Percentiles rank a stretch among this genome's conserved stretches.
These are phyloP conservation scores for Hippocampus mohnikei DNA, from an alignment of 2,113 vertebrate species.

Conservation along the genomic window DNA sequence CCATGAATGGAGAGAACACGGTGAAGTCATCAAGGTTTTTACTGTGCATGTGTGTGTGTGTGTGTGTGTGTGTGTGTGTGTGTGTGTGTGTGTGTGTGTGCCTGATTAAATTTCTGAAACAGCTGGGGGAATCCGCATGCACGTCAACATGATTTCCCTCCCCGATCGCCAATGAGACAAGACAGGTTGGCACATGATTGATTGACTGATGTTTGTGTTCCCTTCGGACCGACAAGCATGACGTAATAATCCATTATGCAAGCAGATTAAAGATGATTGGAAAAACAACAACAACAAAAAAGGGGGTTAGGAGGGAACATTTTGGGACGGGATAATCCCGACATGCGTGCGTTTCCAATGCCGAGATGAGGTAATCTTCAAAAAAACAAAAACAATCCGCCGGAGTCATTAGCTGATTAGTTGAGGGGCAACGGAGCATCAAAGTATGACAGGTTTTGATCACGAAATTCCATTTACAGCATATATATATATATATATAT, in stretches of 20 bases:
- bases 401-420: neutral
- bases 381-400: conserved; percentile 1
- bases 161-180: neutral
- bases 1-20: too few relatives aligned
- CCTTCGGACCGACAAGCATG: conserved; percentile 8
- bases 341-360: neutral
- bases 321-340: conserved; percentile 5
- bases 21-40: too few relatives aligned
- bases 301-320: neutral
- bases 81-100: neutral
- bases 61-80: neutral
- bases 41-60: too few relatives aligned
- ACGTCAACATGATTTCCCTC: conserved; percentile 11
- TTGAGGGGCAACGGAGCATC: too few relatives aligned
- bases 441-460: neutral
- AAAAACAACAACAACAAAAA: neutral
- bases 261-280: conserved; percentile 5
- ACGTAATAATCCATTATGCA: conserved; percentile 5
- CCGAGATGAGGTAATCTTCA: neutral
- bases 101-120: neutral
- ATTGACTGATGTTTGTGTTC: conserved; percentile 18
- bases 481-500: too few relatives aligned
- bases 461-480: neutral
- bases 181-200: neutral
- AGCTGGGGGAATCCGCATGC: neutral